Base-by-base conservation (phyloP, 2,888 invertebrate genomes). In the Lasius platythorax region DNA sequence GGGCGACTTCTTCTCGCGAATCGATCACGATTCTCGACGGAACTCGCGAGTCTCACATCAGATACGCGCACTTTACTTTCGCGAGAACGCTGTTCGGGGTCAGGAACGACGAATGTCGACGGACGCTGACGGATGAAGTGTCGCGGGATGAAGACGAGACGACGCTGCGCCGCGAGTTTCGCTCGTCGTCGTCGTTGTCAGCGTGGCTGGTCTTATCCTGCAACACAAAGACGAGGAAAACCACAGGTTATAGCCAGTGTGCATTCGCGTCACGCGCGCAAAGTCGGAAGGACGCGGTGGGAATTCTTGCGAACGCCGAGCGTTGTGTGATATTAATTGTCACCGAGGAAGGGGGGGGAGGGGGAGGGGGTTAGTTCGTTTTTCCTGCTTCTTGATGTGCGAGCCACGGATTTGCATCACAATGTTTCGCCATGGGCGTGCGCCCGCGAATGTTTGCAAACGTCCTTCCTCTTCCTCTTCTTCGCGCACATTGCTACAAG, bases 291-390 rank as follows among this genome's bases (percentile, higher is more conserved):
- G 72, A 81, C 79, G 61, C 79, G 64, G 73, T 9, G 30, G 33
- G 11, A 70, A 79, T 85, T 79, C 82, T 75, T 70, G 79, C 81
- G 78, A 78, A 33, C 46, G 18, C 8, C 58, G 58, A 61, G 70
- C 15, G 46, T 76, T 82, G 66, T 82, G 66, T 23, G 81, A 88
- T 74, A 74, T 83, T 88, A 83, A 88, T 87, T 85, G 83, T 85
- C 79, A 58, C 72, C 64, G 50, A 23, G 56, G 46, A n/a, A 23
- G 28, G 18, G 23, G 23, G 37, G 37, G 18, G 6, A n/a, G 50
- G n/a, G 50, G 5, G 37, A 4, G n/a, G 53, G 53, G n/a, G 37
- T 37, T 53, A n/a, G 53, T 72, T 79, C 61, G 79, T 79, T 82
- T 73, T 82, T 53, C 63, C 67, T 40, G 82, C 76, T 82, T 58